These are phyloP conservation scores for Paralvinella palmiformis DNA, from an alignment of 1,140 invertebrate species.

Conservation along the genomic window DNA sequence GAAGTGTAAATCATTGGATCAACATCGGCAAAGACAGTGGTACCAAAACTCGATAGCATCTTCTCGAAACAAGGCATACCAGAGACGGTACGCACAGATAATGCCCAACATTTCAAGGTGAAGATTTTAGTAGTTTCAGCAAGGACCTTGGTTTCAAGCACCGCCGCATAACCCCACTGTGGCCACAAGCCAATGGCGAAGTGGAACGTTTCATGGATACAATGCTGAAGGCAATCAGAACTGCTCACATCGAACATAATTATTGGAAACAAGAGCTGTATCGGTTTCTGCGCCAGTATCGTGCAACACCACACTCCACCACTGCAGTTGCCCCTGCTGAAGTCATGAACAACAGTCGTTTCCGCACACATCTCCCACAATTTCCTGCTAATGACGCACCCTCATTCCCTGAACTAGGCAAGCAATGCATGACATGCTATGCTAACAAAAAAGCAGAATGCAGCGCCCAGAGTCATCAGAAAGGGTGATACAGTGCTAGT, in stretches of 20 bases:
- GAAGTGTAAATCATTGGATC: slow-evolving; percentile 24
- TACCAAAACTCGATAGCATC: slow-evolving; percentile 21
- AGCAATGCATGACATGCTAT: too few species aligned
- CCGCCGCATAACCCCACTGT: not conserved
- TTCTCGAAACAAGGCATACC: slow-evolving; percentile 20
- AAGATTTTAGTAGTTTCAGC: not conserved
- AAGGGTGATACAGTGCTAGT: slow-evolving; percentile 6
- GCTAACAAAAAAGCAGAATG: not conserved
- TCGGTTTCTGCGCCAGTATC: too few species aligned
- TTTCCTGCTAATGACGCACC: not conserved
- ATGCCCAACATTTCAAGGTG: not conserved
- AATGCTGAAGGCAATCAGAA: not conserved
- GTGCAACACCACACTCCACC: slow-evolving; percentile 2
- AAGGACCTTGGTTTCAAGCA: not conserved
- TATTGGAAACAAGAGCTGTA: slow-evolving; percentile 3
- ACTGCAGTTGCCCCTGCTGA: too few species aligned
- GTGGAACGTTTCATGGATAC: not conserved
- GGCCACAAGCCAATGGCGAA: not conserved
- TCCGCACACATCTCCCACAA: not conserved
- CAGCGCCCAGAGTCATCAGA: too few species aligned
- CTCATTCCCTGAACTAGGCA: too few species aligned
- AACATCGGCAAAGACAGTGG: slow-evolving; percentile 20
- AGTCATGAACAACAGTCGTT: not conserved
- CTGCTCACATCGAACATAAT: not conserved
- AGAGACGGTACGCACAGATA: too few species aligned